Evolutionary conservation across 2,797 vertebrate genomes (phyloP), one percentile per base, ranked within the genome.

Genomic region (Sciurus vulgaris): DNA sequence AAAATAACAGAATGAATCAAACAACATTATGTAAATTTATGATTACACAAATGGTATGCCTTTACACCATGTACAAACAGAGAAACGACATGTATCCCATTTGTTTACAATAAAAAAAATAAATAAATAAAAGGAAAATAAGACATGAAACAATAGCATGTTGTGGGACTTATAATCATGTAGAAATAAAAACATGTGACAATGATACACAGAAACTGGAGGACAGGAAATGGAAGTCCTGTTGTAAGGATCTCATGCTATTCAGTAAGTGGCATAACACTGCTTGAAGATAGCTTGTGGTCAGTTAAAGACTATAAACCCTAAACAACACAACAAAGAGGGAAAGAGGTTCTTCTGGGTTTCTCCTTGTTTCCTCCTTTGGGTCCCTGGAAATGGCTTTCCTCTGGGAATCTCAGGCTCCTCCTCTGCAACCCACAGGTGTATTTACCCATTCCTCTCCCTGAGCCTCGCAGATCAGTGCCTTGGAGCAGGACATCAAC

Each of bases 101-200:
- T n/a, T n/a, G n/a, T n/a, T n/a, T n/a, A n/a, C n/a, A n/a, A n/a
- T n/a, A n/a, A n/a, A n/a, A n/a, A n/a, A n/a, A n/a, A n/a, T n/a
- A n/a, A n/a, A n/a, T n/a, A n/a, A n/a, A n/a, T 28, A 72, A 51
- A 51, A 69, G 20, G 65, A 72, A 84, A 44, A n/a, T n/a, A 14
- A 84, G 20, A 67, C 17, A 63, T 10, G 56, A 44, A 61, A 38
- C 30, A 38, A 26, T 20, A 67, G 49, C 54, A 30, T n/a, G 47
- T 78, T 51, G 6, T 28, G 28, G 38, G 26, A 8, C 5, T 89
- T 73, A 51, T 30, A 86, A 93, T 30, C 70, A 56, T 18, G 2
- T n/a, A 54, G 49, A 91, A 96, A 77, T 93, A 82, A 96, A 61
- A 83, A 72, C 47, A 49, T 54, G 44, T 20, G 15, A 72, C 20